Percentiles rank a stretch among this genome's conserved stretches.
phyloP scores from a whole-genome alignment of 2,888 invertebrate genomes.

The Anticlea derivata region DNA sequence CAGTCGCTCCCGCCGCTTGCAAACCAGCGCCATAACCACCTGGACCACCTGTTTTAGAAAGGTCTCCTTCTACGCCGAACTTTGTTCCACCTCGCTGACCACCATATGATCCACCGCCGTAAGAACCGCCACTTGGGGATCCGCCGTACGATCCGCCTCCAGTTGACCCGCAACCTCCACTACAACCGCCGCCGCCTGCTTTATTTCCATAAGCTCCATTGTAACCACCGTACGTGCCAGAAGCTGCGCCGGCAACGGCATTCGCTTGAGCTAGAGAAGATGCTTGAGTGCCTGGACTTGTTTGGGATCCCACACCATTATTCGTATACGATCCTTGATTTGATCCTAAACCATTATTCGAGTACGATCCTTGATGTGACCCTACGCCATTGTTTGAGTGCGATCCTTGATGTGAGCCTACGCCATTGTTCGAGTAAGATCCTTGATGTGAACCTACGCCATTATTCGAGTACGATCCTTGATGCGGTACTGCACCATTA shows the following conservation, averaged over 20 bases:
- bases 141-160: constrained; percentile 17
- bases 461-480: constrained; percentile 21
- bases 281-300: neutral
- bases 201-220: constrained; percentile 29
- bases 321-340: constrained; percentile 15
- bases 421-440: constrained; percentile 8
- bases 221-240: constrained; percentile 38
- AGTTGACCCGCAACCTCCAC: constrained; percentile 37
- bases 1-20: constrained; percentile 42
- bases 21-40: constrained; percentile 30
- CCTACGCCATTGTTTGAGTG: constrained; percentile 15
- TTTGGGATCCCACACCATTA: constrained; percentile 13
- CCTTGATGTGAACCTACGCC: constrained; percentile 15
- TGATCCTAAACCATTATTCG: constrained; percentile 9
- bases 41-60: constrained; percentile 25
- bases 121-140: constrained; percentile 11
- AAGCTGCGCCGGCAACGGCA: constrained; percentile 47
- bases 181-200: constrained; percentile 44
- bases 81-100: constrained; percentile 23
- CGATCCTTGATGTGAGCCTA: constrained; percentile 25
- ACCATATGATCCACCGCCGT: constrained; percentile 17
- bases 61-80: constrained; percentile 30
- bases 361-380: constrained; percentile 7
- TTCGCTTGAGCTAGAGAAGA: constrained; percentile 43
- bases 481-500: constrained; percentile 29